Evolutionary conservation across 2,797 vertebrate genomes (phyloP).

Genomic region (Chaunax sp.): DNA sequence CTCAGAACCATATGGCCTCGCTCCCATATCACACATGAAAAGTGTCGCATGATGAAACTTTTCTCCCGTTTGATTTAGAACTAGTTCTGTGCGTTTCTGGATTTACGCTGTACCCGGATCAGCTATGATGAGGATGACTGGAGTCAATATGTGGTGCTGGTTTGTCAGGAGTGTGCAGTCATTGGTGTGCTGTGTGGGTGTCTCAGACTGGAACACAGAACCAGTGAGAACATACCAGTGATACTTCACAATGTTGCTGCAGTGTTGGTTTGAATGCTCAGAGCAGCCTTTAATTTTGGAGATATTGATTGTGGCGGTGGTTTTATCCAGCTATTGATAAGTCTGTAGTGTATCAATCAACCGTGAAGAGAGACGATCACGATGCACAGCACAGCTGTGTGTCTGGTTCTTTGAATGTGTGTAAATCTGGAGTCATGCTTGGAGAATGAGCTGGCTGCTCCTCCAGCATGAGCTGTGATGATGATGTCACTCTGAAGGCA

Average conservation of each 20-base stretch:
- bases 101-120: neutral
- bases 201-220: conserved; percentile 55
- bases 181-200: conserved; percentile 58
- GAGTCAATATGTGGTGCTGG: conserved; percentile 36
- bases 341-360: neutral
- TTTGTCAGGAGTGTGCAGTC: conserved; percentile 47
- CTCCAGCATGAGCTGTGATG: conserved; percentile 13
- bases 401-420: neutral
- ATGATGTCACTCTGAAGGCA: conserved; percentile 36
- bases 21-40: conserved; percentile 32
- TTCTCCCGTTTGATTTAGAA: conserved; percentile 4
- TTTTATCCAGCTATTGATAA: conserved; percentile 2
- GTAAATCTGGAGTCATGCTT: conserved; percentile 24
- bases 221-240: conserved; percentile 60
- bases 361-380: neutral
- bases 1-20: conserved; percentile 51
- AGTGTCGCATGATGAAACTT: conserved; percentile 47
- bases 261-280: conserved; percentile 49
- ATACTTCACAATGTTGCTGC: conserved; percentile 63
- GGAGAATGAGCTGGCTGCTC: conserved; percentile 44
- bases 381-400: neutral
- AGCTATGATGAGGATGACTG: neutral
- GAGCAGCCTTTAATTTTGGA: neutral
- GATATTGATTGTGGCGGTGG: conserved; percentile 4
- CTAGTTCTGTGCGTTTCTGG: conserved; percentile 2